phyloP scores from a whole-genome alignment of 2,888 invertebrate species.

The Mythimna impura region DNA sequence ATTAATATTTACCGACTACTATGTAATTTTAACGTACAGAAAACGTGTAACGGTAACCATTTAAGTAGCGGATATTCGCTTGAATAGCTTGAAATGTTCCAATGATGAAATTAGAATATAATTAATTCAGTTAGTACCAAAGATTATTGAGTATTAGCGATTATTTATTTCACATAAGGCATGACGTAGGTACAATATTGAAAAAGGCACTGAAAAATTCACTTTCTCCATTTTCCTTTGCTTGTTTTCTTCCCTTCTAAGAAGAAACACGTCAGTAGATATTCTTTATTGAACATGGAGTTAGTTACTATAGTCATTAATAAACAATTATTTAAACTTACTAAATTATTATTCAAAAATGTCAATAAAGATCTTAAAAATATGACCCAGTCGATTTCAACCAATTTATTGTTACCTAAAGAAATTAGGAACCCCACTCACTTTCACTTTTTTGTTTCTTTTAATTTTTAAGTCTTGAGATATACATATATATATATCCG shows the following conservation, averaged over 20 bases:
- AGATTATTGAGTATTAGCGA: neutral
- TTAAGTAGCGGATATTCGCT: conserved; percentile 24
- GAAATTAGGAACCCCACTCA: too few species aligned
- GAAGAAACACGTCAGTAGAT: neutral
- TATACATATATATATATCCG: too few species aligned
- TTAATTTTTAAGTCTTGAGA: too few species aligned
- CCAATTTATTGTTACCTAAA: too few species aligned
- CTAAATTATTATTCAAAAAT: too few species aligned
- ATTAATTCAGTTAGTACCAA: neutral
- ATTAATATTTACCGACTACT: neutral
- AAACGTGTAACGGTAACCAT: neutral
- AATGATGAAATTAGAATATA: conserved; percentile 6
- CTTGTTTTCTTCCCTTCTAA: neutral
- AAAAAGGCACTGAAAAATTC: neutral
- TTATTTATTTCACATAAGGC: neutral
- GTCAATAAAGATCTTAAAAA: too few species aligned
- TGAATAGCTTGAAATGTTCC: conserved; percentile 2
- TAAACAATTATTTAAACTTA: too few species aligned
- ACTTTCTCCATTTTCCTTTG: neutral
- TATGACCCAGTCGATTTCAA: too few species aligned
- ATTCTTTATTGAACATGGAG: neutral
- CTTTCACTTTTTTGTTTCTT: too few species aligned
- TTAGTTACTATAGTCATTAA: neutral
- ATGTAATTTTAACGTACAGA: neutral
- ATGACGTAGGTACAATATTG: neutral